Conservation (phyloP, 37 sponge, comb jelly and placozoan genomes). For the Agelas oroides region DNA sequence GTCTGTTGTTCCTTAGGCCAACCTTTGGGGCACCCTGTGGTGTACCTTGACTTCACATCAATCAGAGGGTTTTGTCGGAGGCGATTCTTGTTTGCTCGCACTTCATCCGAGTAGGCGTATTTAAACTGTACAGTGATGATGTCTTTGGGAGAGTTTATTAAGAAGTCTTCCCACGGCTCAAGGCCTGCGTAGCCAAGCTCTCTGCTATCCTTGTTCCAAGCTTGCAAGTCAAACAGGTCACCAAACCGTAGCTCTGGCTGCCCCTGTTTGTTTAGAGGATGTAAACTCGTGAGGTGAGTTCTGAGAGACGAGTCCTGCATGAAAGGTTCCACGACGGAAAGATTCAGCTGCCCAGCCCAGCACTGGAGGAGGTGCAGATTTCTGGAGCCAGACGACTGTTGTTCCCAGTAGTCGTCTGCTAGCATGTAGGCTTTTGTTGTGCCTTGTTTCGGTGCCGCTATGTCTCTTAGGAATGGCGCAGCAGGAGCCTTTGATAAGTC, state of each 20-base stretch:
- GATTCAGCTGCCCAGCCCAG: conserved; percentile 40
- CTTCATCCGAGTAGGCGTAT: not conserved
- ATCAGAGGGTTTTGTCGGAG: not conserved
- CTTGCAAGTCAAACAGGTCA: conserved; percentile 41
- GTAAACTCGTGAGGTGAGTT: not conserved
- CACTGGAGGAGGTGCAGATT: conserved; percentile 56
- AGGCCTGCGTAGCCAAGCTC: not conserved
- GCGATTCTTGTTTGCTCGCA: not conserved
- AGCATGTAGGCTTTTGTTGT: conserved; percentile 38
- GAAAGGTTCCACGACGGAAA: conserved; percentile 51
- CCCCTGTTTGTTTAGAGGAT: not conserved
- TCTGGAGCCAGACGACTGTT: conserved; percentile 27
- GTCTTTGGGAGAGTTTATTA: conserved; percentile 21
- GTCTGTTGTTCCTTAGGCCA: not conserved
- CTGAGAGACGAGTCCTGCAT: not conserved
- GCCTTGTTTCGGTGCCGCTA: too few species aligned
- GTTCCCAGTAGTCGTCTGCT: conserved; percentile 41
- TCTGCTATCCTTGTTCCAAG: conserved; percentile 15
- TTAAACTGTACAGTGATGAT: conserved; percentile 26
- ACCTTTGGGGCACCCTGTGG: not conserved
- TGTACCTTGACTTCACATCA: not conserved
- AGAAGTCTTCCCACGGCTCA: conserved; percentile 8
- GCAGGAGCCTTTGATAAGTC: too few species aligned
- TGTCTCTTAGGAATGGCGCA: too few species aligned
- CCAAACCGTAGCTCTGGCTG: conserved; percentile 8